Percentiles rank a stretch among this genome's conserved stretches.
Evolutionary conservation across 1,140 invertebrate species (phyloP).

Genomic region (Drosophila paulistorum): DNA sequence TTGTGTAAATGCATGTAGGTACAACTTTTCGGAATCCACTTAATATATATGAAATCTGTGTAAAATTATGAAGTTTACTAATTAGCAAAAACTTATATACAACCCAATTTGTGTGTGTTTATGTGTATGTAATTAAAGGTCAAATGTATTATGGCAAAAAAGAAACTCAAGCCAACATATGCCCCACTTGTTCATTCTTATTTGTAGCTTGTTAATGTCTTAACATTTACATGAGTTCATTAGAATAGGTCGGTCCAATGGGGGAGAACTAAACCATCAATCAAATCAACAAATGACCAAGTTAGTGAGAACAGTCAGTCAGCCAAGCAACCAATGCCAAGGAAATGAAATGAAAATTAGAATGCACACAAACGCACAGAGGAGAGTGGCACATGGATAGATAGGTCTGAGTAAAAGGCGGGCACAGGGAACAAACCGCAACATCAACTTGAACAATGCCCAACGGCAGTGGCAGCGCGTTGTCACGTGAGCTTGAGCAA

Average conservation of each 20-base stretch:
- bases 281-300: constrained; percentile 74
- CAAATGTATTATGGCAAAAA: constrained; percentile 5
- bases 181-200: constrained; percentile 29
- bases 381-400: not conserved
- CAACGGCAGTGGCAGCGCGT: constrained; percentile 40
- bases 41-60: constrained; percentile 57
- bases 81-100: constrained; percentile 43
- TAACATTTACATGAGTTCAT: constrained; percentile 66
- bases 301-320: constrained; percentile 37
- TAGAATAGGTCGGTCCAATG: constrained; percentile 38
- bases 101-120: not conserved
- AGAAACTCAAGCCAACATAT: constrained; percentile 12
- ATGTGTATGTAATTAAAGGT: constrained; percentile 2
- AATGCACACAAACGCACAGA: constrained; percentile 44
- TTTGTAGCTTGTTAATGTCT: constrained; percentile 65
- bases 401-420: constrained; percentile 4
- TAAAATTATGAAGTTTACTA: constrained; percentile 70
- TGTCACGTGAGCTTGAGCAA: constrained; percentile 55
- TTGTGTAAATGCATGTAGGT: not conserved
- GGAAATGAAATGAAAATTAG: constrained; percentile 78
- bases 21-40: constrained; percentile 36
- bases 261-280: constrained; percentile 50
- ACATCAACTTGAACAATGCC: constrained; percentile 53
- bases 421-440: constrained; percentile 31
- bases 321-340: constrained; percentile 35